These are phyloP conservation scores for Vireo altiloquus DNA, from an alignment of 2,113 vertebrate species.

Conservation along the genomic window DNA sequence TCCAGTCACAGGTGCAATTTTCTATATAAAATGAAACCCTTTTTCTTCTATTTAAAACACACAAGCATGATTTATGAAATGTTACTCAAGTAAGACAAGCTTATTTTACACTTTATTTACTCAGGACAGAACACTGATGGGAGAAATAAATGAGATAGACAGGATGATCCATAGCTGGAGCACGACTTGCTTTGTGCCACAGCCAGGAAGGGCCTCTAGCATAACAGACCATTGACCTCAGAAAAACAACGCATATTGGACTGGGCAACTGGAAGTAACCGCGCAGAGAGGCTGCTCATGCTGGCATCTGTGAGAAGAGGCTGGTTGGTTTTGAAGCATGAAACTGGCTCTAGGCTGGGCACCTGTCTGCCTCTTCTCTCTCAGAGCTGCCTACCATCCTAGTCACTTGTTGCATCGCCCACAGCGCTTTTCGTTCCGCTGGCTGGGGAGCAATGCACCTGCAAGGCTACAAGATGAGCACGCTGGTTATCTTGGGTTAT, in stretches of 20 bases:
- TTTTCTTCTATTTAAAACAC: neutral
- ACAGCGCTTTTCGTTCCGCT: neutral
- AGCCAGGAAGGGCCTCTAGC: neutral
- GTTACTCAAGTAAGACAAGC: neutral
- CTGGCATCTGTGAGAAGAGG: neutral
- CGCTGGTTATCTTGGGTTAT: fast-evolving
- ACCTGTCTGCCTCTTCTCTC: neutral
- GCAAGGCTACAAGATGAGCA: neutral
- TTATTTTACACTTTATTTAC: conserved; percentile 59
- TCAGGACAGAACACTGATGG: neutral
- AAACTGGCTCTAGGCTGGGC: neutral
- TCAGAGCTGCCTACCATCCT: neutral
- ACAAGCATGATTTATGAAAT: conserved; percentile 29
- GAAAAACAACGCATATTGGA: neutral
- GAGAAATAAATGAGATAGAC: neutral
- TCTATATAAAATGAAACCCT: neutral
- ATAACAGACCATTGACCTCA: neutral
- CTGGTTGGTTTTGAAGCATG: fast-evolving
- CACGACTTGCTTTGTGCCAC: neutral
- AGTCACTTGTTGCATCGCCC: neutral
- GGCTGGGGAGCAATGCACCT: neutral
- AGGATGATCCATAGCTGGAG: neutral
- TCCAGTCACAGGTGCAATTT: neutral
- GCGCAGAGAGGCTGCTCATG: neutral
- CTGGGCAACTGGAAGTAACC: neutral